Conservation (phyloP, 2,113 vertebrate species). For the Podarcis raffonei region DNA sequence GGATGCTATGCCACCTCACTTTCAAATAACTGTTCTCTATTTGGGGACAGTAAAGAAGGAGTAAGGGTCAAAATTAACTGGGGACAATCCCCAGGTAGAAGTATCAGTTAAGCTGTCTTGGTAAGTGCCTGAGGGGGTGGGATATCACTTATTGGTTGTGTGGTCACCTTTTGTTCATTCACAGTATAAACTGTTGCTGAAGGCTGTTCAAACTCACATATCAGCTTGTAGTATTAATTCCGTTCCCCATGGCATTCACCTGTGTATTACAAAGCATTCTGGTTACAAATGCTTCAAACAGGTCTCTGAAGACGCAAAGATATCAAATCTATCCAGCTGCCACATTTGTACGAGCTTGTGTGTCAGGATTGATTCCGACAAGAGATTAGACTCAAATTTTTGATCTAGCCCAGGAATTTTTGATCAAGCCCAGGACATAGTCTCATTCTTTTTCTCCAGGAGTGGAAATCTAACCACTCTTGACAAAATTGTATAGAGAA, state of each 20-base stretch:
- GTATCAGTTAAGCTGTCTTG: not conserved
- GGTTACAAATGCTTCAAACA: conserved; percentile 12
- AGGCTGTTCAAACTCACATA: conserved; percentile 24
- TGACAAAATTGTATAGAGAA: not conserved
- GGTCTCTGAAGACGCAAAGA: conserved; percentile 16
- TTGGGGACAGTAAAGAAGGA: not conserved
- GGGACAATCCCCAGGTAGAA: not conserved
- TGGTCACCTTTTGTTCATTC: not conserved
- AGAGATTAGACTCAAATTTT: not conserved
- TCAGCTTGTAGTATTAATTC: not conserved
- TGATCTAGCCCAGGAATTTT: conserved; percentile 24
- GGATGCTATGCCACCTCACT: not conserved
- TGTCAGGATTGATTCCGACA: not conserved
- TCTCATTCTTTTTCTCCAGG: not conserved
- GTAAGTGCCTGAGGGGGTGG: not conserved
- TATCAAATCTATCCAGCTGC: not conserved
- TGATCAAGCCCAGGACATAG: conserved; percentile 2
- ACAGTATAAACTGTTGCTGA: conserved; percentile 21
- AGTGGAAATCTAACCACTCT: not conserved
- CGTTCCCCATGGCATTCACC: not conserved
- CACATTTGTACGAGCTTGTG: not conserved
- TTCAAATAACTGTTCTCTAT: not conserved
- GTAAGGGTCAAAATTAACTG: conserved; percentile 2
- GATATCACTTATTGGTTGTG: not conserved
- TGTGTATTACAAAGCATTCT: not conserved